phyloP scores from a whole-genome alignment of 2,113 vertebrate genomes.

The Apistogramma diplotaenia region DNA sequence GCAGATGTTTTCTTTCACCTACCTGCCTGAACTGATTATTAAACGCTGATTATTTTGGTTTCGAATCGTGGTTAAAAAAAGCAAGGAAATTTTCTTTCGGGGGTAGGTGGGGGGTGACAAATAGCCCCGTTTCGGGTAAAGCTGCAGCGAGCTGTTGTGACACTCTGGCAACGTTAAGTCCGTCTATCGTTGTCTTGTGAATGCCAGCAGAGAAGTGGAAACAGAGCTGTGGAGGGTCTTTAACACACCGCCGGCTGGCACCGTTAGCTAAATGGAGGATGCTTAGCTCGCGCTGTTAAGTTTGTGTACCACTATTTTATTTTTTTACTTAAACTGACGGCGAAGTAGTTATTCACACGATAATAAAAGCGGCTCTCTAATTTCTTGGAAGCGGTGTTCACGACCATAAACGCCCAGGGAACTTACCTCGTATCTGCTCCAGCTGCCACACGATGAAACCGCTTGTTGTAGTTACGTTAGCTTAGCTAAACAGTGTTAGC shows the following conservation, averaged over 20 bases:
- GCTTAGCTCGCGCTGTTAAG: constrained; percentile 15
- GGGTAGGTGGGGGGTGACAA: not conserved
- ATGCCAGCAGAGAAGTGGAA: not conserved
- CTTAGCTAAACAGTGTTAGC: constrained; percentile 27
- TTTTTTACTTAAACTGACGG: not conserved
- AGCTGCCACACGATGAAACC: constrained; percentile 35
- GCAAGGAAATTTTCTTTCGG: too few species aligned
- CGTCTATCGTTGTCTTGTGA: not conserved
- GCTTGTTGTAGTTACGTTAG: constrained; percentile 26
- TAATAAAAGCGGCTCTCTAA: not conserved
- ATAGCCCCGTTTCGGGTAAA: not conserved
- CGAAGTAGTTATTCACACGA: not conserved
- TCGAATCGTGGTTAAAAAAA: not conserved
- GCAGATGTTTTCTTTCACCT: constrained; percentile 40
- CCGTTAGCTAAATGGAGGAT: constrained; percentile 29
- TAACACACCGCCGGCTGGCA: constrained; percentile 26
- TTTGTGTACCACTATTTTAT: constrained; percentile 1
- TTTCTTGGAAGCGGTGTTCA: not conserved
- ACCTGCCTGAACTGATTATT: constrained; percentile 18
- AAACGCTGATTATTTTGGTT: not conserved
- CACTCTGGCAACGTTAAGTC: not conserved
- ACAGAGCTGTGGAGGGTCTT: constrained; percentile 22
- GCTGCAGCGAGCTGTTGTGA: not conserved
- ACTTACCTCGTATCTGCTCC: constrained; percentile 31
- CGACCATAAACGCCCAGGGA: not conserved